Percentiles rank a stretch among this genome's conserved stretches.
Conservation (phyloP, 2,797 vertebrate genomes). For the Myripristis murdjan region DNA sequence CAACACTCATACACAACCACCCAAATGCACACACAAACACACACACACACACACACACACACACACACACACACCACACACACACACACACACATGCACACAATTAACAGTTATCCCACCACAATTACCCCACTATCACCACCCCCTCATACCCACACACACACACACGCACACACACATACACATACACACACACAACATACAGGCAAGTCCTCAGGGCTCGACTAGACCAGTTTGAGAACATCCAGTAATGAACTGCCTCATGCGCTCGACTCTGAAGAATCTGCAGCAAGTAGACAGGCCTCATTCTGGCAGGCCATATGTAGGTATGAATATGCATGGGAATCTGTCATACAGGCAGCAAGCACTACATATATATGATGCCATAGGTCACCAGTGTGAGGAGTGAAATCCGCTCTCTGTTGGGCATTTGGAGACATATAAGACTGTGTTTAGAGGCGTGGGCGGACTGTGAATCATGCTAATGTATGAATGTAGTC, state of each 20-base stretch:
- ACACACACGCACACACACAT: conserved; percentile 24
- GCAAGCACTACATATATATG: conserved; percentile 79
- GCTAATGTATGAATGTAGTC: conserved; percentile 65
- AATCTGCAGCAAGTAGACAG: conserved; percentile 78
- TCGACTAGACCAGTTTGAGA: conserved; percentile 69
- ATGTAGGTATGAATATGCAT: conserved; percentile 89
- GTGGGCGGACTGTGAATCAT: conserved; percentile 77
- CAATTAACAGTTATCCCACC: conserved; percentile 15
- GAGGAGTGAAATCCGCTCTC: conserved; percentile 81
- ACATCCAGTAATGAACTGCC: conserved; percentile 79
- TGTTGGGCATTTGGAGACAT: conserved; percentile 75
- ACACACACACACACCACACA: conserved; percentile 47
- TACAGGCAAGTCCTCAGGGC: conserved; percentile 63
- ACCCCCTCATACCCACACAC: conserved; percentile 30
- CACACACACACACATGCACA: conserved; percentile 50
- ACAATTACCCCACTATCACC: conserved; percentile 13
- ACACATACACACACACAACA: conserved; percentile 30
- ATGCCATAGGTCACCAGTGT: conserved; percentile 84
- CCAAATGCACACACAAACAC: conserved; percentile 45
- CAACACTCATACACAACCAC: conserved; percentile 39
- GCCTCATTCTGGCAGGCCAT: conserved; percentile 83
- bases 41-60: conserved; percentile 39
- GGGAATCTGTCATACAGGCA: conserved; percentile 85
- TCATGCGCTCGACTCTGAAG: conserved; percentile 54
- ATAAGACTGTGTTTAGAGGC: conserved; percentile 63